Base-by-base conservation (phyloP, 2,113 vertebrate genomes). In the Apodemus speciosus region DNA sequence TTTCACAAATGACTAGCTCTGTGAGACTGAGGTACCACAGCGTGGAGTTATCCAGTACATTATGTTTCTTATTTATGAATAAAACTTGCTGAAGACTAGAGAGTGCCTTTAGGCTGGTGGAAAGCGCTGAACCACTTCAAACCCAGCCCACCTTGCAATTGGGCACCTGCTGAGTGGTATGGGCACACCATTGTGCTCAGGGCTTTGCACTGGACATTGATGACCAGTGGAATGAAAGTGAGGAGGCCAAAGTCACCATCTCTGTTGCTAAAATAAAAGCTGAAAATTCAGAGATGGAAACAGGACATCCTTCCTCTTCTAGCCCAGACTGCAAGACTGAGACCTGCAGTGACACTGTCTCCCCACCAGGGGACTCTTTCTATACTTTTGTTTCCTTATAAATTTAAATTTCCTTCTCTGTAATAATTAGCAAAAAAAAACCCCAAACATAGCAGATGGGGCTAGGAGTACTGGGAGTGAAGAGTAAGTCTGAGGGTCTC, bases 121-220 rank as follows among this genome's bases (percentile, higher is more conserved):
- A 56, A 88, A 75, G 20, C 53, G 35, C 30, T 4, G 3, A 85
- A 40, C 30, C 38, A 14, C 51, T 66, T 53, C 53, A n/a, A 60
- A 49, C 64, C 16, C 11, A 14, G 32, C 14, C 9, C 15, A 13
- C 10, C 3, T 2, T 30, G 18, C 56, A 0, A 0, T 0, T 69
- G 35, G 23, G 2, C 25, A 14, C 14, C 20, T 62, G 23, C 32
- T 77, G 46, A 69, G n/a, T 16, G 35, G 21, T 21, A 58, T 40
- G 30, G 23, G 0, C 5, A 1, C 11, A 2, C n/a, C 20, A 14
- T 2, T 4, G 58, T 18, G 32, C 16, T 25, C 10, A 60, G 13
- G 18, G 46, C 0, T 6, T 76, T 69, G 43, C 23, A 32, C 40
- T 79, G 40, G 40, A 27, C 40, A 13, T 2, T 53, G 68, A 56